Conservation (phyloP, 2,888 invertebrate genomes). For the Euzophera pinguis region DNA sequence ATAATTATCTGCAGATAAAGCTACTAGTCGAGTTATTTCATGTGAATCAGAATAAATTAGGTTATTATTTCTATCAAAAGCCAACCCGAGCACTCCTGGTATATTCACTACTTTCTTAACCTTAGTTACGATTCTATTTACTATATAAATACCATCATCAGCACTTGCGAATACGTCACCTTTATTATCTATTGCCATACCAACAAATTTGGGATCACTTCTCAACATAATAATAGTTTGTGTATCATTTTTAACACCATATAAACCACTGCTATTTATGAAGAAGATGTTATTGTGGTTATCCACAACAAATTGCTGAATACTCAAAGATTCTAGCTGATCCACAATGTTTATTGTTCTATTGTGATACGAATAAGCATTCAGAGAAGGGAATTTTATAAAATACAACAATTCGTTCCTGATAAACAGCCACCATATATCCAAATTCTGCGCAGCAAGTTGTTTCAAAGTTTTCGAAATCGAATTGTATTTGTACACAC, state of each 20-base stretch:
- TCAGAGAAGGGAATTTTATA: slow-evolving; percentile 57
- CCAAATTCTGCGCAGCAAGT: slow-evolving; percentile 46
- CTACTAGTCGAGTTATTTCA: slow-evolving; percentile 47
- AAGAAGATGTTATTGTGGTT: slow-evolving; percentile 49
- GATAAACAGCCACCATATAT: slow-evolving; percentile 63
- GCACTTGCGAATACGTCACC: slow-evolving; percentile 52
- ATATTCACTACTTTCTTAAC: slow-evolving; percentile 48
- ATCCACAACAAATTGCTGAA: slow-evolving; percentile 63
- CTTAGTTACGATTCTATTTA: slow-evolving; percentile 47
- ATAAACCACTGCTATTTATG: slow-evolving; percentile 57
- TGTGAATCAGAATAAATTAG: slow-evolving; percentile 63
- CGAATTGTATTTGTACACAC: slow-evolving; percentile 56
- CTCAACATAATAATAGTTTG: slow-evolving; percentile 37
- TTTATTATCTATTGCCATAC: slow-evolving; percentile 50
- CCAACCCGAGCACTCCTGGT: slow-evolving; percentile 52
- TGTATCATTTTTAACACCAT: slow-evolving; percentile 38
- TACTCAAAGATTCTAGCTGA: slow-evolving; percentile 32
- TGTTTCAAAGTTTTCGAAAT: slow-evolving; percentile 36
- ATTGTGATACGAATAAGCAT: slow-evolving; percentile 48
- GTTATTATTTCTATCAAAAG: slow-evolving; percentile 56
- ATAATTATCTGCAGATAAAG: slow-evolving; percentile 24
- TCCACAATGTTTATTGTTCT: slow-evolving; percentile 35
- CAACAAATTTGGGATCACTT: slow-evolving; percentile 46
- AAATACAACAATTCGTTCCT: slow-evolving; percentile 54
- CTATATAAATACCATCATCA: slow-evolving; percentile 57